These are phyloP conservation scores for Sylvicapra grimmia DNA, from an alignment of 2,113 vertebrate species.

Conservation along the genomic window DNA sequence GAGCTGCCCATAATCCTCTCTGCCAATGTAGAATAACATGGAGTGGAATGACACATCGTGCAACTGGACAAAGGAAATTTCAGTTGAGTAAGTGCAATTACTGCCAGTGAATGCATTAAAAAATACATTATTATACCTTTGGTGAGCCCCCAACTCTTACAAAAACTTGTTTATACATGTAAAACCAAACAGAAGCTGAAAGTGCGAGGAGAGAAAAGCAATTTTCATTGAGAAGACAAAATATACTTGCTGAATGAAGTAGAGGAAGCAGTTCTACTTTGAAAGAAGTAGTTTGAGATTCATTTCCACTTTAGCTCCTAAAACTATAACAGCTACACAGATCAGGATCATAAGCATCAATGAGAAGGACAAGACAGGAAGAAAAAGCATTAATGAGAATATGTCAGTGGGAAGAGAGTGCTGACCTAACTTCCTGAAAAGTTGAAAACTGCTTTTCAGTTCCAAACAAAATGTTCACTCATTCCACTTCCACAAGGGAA, in stretches of 20 bases:
- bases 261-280: neutral
- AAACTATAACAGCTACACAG: slow-evolving; percentile 6
- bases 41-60: fast-evolving
- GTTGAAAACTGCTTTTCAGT: neutral
- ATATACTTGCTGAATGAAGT: neutral
- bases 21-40: neutral
- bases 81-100: neutral
- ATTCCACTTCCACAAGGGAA: neutral
- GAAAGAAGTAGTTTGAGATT: neutral
- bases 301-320: neutral
- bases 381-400: neutral
- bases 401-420: neutral
- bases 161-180: neutral
- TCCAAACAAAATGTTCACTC: neutral
- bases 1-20: neutral
- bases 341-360: neutral
- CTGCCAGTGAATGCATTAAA: neutral
- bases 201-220: neutral
- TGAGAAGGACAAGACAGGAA: neutral
- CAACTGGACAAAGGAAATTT: neutral
- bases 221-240: neutral
- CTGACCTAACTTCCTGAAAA: neutral
- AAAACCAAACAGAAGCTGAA: neutral
- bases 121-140: neutral
- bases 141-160: neutral